phyloP scores from a whole-genome alignment of 2,113 vertebrate species.

The Dipodomys spectabilis region DNA sequence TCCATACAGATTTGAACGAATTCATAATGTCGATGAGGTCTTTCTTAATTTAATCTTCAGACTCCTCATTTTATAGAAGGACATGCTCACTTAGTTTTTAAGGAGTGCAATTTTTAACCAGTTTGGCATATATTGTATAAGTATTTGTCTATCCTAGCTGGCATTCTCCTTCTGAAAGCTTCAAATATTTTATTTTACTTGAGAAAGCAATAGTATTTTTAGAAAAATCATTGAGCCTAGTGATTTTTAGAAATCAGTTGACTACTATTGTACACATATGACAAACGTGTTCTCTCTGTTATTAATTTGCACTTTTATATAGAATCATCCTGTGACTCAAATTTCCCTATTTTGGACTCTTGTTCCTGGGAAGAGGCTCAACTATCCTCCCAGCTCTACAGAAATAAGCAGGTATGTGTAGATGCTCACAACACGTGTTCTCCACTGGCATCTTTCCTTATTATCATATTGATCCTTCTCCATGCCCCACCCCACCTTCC shows the following conservation, averaged over 20 bases:
- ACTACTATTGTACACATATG: neutral
- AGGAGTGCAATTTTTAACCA: neutral
- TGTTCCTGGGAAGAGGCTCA: conserved; percentile 86
- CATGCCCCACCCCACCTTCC: too few relatives aligned
- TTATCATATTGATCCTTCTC: neutral
- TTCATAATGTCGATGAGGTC: neutral
- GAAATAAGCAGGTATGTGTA: conserved; percentile 93
- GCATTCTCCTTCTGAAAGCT: neutral
- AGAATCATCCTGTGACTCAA: conserved; percentile 73
- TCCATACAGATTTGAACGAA: neutral
- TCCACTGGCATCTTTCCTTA: too few relatives aligned
- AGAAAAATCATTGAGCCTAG: neutral
- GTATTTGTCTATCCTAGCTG: conserved; percentile 1
- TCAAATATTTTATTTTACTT: neutral
- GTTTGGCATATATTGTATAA: neutral
- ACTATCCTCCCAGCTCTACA: conserved; percentile 93
- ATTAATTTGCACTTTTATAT: conserved; percentile 32
- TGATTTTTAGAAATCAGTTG: neutral
- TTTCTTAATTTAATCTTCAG: neutral
- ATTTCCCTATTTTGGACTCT: conserved; percentile 70
- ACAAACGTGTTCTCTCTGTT: neutral
- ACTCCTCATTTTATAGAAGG: neutral
- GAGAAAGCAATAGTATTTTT: conserved; percentile 1
- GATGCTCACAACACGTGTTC: neutral
- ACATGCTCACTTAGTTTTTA: neutral